phyloP scores from a whole-genome alignment of 2,888 invertebrate genomes.

The Dione vanillae region DNA sequence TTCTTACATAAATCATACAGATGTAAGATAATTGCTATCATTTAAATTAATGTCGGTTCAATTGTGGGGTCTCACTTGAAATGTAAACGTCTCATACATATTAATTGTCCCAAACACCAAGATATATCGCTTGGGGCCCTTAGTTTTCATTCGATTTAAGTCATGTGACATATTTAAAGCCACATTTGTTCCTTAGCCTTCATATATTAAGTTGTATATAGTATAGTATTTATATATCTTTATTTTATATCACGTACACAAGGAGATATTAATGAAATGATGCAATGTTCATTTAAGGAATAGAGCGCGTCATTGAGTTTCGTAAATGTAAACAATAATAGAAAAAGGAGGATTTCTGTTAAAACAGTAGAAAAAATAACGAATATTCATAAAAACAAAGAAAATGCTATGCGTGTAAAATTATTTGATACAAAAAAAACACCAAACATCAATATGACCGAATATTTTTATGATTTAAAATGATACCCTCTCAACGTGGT shows the following conservation, averaged over 20 bases:
- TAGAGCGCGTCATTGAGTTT: not conserved
- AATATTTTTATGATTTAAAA: slow-evolving; percentile 28
- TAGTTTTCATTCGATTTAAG: slow-evolving; percentile 24
- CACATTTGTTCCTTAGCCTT: slow-evolving; percentile 2
- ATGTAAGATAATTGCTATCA: slow-evolving; percentile 19
- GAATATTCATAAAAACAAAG: not conserved
- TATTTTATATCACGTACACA: not conserved
- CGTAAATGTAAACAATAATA: no score
- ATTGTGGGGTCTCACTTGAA: slow-evolving; percentile 16
- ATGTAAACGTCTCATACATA: slow-evolving; percentile 27
- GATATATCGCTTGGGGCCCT: slow-evolving; percentile 15
- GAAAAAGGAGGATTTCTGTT: no score
- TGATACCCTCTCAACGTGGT: slow-evolving; percentile 26
- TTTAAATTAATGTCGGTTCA: slow-evolving; percentile 26
- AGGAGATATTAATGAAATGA: no score
- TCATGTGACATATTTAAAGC: slow-evolving; percentile 19
- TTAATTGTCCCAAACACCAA: slow-evolving; percentile 23
- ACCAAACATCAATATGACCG: slow-evolving; percentile 8
- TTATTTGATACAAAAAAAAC: not conserved
- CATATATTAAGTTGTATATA: not conserved
- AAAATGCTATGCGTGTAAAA: not conserved
- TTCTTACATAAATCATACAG: slow-evolving; percentile 23
- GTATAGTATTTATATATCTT: not conserved
- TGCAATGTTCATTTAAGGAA: no score
- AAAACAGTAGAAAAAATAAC: no score